These are phyloP conservation scores for Allygus modestus DNA, from an alignment of 2,888 invertebrate species.

Conservation along the genomic window DNA sequence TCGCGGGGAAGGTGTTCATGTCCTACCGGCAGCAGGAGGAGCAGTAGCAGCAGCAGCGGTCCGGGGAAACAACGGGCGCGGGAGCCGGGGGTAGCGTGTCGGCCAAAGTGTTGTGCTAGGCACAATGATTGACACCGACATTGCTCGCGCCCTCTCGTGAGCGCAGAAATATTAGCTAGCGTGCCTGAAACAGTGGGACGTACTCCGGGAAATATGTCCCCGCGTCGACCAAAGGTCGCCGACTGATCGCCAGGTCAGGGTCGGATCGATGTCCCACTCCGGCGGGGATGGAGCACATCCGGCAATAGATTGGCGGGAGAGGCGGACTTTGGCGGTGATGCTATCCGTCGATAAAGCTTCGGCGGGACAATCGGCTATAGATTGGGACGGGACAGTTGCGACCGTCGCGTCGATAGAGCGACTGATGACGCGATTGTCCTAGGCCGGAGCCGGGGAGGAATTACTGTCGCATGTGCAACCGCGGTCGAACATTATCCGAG, in stretches of 20 bases:
- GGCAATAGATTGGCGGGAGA: too few species aligned
- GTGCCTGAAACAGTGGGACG: constrained; percentile 30
- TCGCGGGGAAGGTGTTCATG: constrained; percentile 49
- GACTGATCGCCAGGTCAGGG: background rate
- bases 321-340: too few species aligned
- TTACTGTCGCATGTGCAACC: constrained; percentile 1
- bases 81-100: constrained; percentile 37
- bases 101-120: constrained; percentile 53
- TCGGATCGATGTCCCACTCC: background rate
- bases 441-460: too few species aligned
- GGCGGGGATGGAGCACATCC: background rate
- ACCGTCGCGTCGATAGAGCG: background rate
- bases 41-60: too few species aligned
- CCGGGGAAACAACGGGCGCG: background rate
- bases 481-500: too few species aligned
- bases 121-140: constrained; percentile 54
- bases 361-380: too few species aligned
- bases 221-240: background rate
- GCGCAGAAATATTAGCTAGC: constrained; percentile 49
- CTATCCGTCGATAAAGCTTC: too few species aligned
- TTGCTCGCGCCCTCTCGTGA: constrained; percentile 39
- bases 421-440: background rate
- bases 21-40: constrained; percentile 15
- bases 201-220: background rate
- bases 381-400: too few species aligned